A percentile compares a stretch with the other conserved stretches of the same genome.
These are phyloP conservation scores for Hybos culiciformis DNA, from an alignment of 2,888 invertebrate species.

Conservation along the genomic window DNA sequence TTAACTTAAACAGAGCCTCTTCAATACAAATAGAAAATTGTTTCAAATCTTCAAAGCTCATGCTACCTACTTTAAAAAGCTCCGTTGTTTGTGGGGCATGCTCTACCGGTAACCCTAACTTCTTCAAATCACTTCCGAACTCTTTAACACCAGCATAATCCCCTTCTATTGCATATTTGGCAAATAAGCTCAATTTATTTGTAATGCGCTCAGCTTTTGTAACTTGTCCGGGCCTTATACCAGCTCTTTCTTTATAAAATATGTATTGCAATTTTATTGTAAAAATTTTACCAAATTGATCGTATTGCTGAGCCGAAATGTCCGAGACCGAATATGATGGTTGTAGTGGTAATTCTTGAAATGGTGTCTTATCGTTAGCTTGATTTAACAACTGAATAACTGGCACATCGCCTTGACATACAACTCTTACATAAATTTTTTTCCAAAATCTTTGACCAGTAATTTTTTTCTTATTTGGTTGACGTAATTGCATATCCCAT, in stretches of 20 bases:
- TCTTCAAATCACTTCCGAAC: slow-evolving; percentile 82
- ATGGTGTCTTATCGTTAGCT: slow-evolving; percentile 75
- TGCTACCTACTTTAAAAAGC: slow-evolving; percentile 87
- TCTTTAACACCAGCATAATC: slow-evolving; percentile 89
- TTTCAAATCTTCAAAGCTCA: slow-evolving; percentile 78
- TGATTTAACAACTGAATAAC: slow-evolving; percentile 75
- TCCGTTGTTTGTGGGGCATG: slow-evolving; percentile 95
- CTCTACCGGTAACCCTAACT: slow-evolving; percentile 88
- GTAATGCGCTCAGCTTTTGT: slow-evolving; percentile 86
- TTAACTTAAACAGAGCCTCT: slow-evolving; percentile 76
- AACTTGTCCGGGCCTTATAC: slow-evolving; percentile 87
- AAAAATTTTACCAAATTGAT: slow-evolving; percentile 98
- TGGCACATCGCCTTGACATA: slow-evolving; percentile 65
- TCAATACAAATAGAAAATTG: slow-evolving; percentile 84
- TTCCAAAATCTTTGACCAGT: slow-evolving; percentile 96
- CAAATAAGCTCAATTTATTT: slow-evolving; percentile 83
- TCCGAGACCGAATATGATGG: slow-evolving; percentile 93
- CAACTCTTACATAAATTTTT: slow-evolving; percentile 77
- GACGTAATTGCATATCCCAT: slow-evolving; percentile 93
- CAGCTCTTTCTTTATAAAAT: slow-evolving; percentile 95
- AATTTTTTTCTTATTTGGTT: slow-evolving; percentile 93
- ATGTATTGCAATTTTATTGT: slow-evolving; percentile 91
- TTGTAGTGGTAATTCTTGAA: slow-evolving; percentile 88
- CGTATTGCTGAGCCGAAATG: slow-evolving; percentile 92
- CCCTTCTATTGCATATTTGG: slow-evolving; percentile 84